Percentiles rank a stretch among this genome's conserved stretches.
Conservation (phyloP, 2,888 invertebrate species). For the Tipula unca region DNA sequence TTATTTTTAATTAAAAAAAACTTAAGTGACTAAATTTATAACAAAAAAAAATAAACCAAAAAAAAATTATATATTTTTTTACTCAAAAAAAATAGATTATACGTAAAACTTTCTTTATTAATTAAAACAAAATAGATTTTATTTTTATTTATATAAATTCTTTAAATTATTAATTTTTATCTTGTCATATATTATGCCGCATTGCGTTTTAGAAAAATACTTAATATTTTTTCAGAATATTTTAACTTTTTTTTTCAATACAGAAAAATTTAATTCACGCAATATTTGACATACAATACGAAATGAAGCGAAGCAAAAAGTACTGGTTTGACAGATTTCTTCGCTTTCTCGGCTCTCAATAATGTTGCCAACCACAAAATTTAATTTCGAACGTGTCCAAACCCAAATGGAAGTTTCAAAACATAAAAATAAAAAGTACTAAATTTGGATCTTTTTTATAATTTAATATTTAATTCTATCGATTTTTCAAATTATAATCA, state of each 20-base stretch:
- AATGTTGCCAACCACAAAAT: neutral
- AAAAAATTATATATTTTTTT: neutral
- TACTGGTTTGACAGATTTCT: constrained; percentile 15
- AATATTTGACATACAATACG: constrained; percentile 15
- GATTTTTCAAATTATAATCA: neutral
- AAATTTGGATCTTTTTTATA: neutral
- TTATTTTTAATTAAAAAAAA: constrained; percentile 3
- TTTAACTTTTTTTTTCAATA: constrained; percentile 16
- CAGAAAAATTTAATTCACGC: constrained; percentile 15
- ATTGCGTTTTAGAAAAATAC: constrained; percentile 16
- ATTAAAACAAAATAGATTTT: neutral
- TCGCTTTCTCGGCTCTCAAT: neutral
- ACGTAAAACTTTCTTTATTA: constrained; percentile 15
- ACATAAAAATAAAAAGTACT: neutral
- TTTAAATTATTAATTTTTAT: neutral
- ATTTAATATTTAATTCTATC: neutral
- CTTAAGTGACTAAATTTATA: neutral
- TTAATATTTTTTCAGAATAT: neutral
- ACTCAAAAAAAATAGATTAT: neutral
- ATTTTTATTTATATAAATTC: neutral
- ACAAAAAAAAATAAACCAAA: neutral
- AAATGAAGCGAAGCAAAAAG: neutral
- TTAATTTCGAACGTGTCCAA: neutral
- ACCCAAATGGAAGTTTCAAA: neutral
- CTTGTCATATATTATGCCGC: constrained; percentile 21